phyloP scores from a whole-genome alignment of 2,888 invertebrate genomes.

The Schrankia costaestrigalis region DNA sequence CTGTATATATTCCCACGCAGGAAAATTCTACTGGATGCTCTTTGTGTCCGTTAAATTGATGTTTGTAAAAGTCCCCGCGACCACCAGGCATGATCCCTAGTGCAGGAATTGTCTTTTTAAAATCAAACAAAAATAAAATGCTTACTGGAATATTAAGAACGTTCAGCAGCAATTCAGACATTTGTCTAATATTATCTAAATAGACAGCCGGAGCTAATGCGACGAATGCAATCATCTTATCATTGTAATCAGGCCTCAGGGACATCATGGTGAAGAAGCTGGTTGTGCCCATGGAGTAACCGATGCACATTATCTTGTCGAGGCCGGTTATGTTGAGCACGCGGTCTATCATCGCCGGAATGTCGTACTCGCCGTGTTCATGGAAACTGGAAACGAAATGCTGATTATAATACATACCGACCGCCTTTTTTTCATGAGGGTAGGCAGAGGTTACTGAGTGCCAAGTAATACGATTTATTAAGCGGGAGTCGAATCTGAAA shows the following conservation, averaged over 20 bases:
- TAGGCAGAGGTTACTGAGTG: too few species aligned
- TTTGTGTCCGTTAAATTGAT: too few species aligned
- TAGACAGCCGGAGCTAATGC: constrained; percentile 79
- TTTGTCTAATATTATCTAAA: constrained; percentile 47
- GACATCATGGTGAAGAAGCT: constrained; percentile 79
- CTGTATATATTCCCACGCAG: too few species aligned
- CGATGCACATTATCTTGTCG: constrained; percentile 72
- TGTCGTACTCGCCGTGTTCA: constrained; percentile 80
- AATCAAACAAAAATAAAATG: too few species aligned
- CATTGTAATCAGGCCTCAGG: constrained; percentile 77
- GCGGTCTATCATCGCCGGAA: constrained; percentile 78
- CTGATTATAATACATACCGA: neutral
- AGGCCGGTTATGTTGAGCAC: constrained; percentile 66
- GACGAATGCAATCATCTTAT: constrained; percentile 72
- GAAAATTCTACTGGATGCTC: too few species aligned
- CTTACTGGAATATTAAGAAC: constrained; percentile 53
- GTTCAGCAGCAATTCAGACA: constrained; percentile 42
- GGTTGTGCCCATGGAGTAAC: constrained; percentile 82
- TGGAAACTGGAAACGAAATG: constrained; percentile 66
- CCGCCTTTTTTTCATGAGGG: neutral
- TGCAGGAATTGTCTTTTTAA: too few species aligned
- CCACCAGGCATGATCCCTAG: too few species aligned
- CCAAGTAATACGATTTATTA: too few species aligned
- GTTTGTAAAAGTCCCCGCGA: too few species aligned
- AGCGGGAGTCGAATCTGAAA: too few species aligned